Evolutionary conservation across 2,797 vertebrate genomes (phyloP).

Genomic region (Rhinatrema bivittatum): DNA sequence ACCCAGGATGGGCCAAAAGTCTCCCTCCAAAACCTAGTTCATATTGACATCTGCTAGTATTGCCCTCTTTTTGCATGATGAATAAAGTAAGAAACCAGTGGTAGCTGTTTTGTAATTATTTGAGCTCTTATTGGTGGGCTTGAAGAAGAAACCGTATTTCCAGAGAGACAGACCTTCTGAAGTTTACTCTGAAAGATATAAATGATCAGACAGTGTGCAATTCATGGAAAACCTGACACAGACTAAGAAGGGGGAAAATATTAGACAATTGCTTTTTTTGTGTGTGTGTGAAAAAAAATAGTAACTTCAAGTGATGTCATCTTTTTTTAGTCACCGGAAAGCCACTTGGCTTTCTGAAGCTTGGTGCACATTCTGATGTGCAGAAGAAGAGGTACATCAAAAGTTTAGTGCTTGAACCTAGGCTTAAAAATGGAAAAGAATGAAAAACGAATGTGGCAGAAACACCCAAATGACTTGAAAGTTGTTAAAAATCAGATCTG

Average conservation of each 20-base stretch:
- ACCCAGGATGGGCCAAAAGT: too few species aligned
- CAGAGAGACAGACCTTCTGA: slow-evolving; percentile 1
- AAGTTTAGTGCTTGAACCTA: slow-evolving; percentile 42
- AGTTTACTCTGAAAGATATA: slow-evolving; percentile 8
- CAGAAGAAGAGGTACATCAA: slow-evolving; percentile 54
- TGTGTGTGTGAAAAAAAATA: slow-evolving; percentile 30
- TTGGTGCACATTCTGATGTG: slow-evolving; percentile 51
- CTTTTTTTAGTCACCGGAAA: slow-evolving; percentile 42
- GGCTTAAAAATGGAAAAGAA: slow-evolving; percentile 23
- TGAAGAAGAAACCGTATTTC: too few species aligned
- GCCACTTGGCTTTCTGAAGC: slow-evolving; percentile 54
- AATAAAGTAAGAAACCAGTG: too few species aligned
- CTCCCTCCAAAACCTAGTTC: too few species aligned
- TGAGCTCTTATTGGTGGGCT: too few species aligned
- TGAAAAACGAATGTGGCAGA: slow-evolving; percentile 17
- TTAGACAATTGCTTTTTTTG: not conserved
- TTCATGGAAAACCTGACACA: not conserved
- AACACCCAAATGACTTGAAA: slow-evolving; percentile 53
- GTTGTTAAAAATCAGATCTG: slow-evolving; percentile 56
- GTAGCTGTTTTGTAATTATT: too few species aligned
- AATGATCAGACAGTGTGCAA: too few species aligned
- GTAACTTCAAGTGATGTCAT: slow-evolving; percentile 55
- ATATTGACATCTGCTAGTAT: too few species aligned
- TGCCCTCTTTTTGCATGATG: too few species aligned
- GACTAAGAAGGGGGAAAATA: slow-evolving; percentile 3